Percentiles rank a stretch among this genome's conserved stretches.
Evolutionary conservation across 2,888 invertebrate genomes (phyloP).

Genomic region (Steromphala cineraria): DNA sequence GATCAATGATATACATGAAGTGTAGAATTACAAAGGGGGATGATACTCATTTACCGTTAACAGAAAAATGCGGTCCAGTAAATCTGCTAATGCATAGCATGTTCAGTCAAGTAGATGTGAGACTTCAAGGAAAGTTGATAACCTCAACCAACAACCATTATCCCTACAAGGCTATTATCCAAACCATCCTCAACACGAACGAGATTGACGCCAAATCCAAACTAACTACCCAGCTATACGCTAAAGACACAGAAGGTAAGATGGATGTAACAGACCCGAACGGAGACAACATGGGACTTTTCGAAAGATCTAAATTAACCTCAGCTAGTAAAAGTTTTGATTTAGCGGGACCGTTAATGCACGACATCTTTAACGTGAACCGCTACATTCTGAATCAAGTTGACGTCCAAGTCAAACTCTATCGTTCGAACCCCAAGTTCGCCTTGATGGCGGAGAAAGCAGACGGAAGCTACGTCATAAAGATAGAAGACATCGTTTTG

Average conservation of each 20-base stretch:
- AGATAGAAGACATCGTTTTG: neutral
- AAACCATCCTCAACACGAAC: too few relatives aligned
- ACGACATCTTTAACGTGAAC: slow-evolving; percentile 27
- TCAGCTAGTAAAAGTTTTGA: slow-evolving; percentile 23
- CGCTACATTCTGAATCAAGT: slow-evolving; percentile 29
- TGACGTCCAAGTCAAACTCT: slow-evolving; percentile 21
- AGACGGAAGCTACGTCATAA: neutral
- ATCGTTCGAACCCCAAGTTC: slow-evolving; percentile 19
- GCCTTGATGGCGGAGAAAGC: slow-evolving; percentile 16
- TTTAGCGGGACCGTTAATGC: slow-evolving; percentile 22
- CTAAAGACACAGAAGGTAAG: too few relatives aligned
- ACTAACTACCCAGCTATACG: too few relatives aligned
- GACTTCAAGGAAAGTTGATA: neutral
- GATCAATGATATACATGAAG: neutral
- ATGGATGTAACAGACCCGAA: too few relatives aligned
- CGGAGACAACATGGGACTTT: neutral
- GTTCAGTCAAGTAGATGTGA: neutral
- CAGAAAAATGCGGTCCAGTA: neutral
- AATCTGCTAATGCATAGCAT: neutral
- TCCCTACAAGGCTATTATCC: too few relatives aligned
- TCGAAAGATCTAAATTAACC: slow-evolving; percentile 17
- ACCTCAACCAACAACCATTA: too few relatives aligned
- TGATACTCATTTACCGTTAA: neutral
- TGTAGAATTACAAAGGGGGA: neutral
- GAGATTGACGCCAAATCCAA: too few relatives aligned